A percentile compares a stretch with the other conserved stretches of the same genome.
phyloP scores from a whole-genome alignment of 2,113 vertebrate species.

The Mus pahari region DNA sequence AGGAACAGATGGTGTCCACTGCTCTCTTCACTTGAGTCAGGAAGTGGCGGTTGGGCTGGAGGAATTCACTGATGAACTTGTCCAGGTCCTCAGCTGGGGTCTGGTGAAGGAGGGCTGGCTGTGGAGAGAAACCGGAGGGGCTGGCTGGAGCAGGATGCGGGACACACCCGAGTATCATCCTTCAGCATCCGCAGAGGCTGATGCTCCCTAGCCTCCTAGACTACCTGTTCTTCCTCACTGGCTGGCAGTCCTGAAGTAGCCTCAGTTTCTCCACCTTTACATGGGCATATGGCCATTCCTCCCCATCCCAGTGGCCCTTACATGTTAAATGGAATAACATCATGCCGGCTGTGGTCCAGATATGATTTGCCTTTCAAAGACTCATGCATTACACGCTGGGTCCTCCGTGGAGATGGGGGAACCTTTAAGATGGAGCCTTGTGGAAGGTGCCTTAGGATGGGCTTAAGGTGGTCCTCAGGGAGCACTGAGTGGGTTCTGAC shows the following conservation, averaged over 20 bases:
- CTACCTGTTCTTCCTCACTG: background rate
- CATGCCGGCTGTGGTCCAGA: background rate
- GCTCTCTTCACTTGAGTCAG: background rate
- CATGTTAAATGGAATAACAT: background rate
- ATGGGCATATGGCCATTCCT: background rate
- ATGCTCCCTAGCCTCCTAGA: background rate
- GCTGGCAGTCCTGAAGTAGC: background rate
- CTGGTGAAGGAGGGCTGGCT: constrained; percentile 54
- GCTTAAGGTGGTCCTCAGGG: background rate
- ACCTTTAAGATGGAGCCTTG: background rate
- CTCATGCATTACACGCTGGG: background rate
- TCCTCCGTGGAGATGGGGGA: background rate
- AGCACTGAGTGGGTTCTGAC: background rate
- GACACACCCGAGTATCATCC: background rate
- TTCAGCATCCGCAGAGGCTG: too few species aligned
- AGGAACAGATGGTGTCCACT: constrained; percentile 51
- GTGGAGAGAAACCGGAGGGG: background rate
- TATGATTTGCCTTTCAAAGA: background rate
- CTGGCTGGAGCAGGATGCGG: accelerated
- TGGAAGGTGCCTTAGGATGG: too few species aligned
- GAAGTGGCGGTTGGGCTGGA: constrained; percentile 68
- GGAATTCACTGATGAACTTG: constrained; percentile 60
- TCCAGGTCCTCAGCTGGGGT: constrained; percentile 56
- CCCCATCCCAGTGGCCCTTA: background rate
- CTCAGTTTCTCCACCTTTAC: background rate